These are phyloP conservation scores for Podarcis muralis DNA, from an alignment of 2,113 vertebrate species.

Conservation along the genomic window DNA sequence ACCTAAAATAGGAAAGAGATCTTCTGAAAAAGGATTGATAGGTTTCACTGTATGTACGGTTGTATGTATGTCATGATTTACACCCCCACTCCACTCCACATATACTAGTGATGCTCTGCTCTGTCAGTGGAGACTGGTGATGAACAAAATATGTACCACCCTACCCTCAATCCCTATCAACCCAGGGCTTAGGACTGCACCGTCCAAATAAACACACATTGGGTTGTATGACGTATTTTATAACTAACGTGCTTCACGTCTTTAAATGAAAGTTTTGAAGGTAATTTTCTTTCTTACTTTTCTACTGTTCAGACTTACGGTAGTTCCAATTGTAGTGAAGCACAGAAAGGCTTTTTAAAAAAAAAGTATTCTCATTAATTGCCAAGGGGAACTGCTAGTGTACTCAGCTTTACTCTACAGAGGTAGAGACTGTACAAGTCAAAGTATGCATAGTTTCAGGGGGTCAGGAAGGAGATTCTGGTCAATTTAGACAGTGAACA, in stretches of 20 bases:
- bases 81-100: too few species aligned
- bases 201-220: too few species aligned
- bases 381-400: neutral
- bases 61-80: too few species aligned
- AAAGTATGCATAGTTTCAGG: neutral
- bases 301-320: neutral
- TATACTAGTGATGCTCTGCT: too few species aligned
- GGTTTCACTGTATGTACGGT: neutral
- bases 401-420: neutral
- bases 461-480: neutral
- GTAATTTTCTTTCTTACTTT: too few species aligned
- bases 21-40: conserved; percentile 23
- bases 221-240: too few species aligned
- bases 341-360: neutral
- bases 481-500: neutral
- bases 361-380: neutral
- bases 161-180: too few species aligned
- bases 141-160: too few species aligned
- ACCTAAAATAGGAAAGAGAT: conserved; percentile 74
- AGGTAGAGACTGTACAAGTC: neutral
- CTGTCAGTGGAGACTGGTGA: too few species aligned
- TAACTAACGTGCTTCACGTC: too few species aligned
- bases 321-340: neutral
- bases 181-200: too few species aligned
- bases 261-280: too few species aligned